Evolutionary conservation across 1,140 invertebrate species (phyloP), one percentile per base, ranked within the genome.

Genomic region (Galleria mellonella): DNA sequence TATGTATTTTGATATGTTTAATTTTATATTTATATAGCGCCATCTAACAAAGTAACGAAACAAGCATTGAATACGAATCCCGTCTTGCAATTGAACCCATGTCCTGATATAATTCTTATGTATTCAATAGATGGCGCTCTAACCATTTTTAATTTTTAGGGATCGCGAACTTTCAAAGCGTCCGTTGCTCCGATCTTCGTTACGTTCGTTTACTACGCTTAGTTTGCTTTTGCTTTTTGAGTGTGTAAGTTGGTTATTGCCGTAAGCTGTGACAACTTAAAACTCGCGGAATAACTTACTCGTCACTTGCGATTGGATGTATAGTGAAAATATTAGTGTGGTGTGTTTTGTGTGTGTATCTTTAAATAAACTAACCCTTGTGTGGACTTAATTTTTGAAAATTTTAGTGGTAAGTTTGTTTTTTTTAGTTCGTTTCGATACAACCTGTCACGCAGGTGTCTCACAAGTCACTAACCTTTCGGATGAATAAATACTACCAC

Each of bases 391-490:
- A 23, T 38, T 37, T 27, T 62, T 58, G 31, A 23, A 49, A 62
- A 64, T 38, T 59, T 56, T 45, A 47, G 47, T 57, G 73, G 69
- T 79, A 72, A 83, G 72, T 75, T 71, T 66, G 52, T 61, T 59
- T 48, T 47, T 50, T 60, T 3, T 49, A 69, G 54, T 73, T 71
- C n/a, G n/a, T n/a, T n/a, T n/a, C 59, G 55, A 44, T 73, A 59
- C 78, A 83, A 83, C 78, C 78, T 83, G 78, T 83, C 78, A 75
- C 73, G 73, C 78, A 83, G 78, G 78, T 83, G 78, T 79, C 75
- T 77, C 55, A 37, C 52, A 65, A 79, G 74, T 79, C 77, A 77
- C 62, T 77, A 73, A 78, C 75, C 78, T 82, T 62, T 62, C 15
- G 30, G 55, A 62, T 62, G 58, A 67, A 62, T 60, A 57, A 64